Percentiles rank a stretch among this genome's conserved stretches.
phyloP scores from a whole-genome alignment of 2,888 invertebrate species.

The Miltochrista miniata region DNA sequence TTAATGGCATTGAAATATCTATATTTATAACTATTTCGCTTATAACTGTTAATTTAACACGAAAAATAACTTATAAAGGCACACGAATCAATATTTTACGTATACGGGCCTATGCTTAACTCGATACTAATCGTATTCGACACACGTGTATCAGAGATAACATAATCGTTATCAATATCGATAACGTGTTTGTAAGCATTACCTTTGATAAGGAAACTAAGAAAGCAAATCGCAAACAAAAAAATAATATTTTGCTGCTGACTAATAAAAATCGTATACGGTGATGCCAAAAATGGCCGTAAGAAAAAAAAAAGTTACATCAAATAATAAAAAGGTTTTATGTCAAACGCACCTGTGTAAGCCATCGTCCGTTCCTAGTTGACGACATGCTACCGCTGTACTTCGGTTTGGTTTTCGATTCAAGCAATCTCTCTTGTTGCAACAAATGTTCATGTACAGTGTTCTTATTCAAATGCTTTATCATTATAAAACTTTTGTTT shows the following conservation, averaged over 20 bases:
- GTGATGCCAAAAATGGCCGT: background rate
- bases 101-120: slow-evolving; percentile 3
- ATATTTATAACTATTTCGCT: slow-evolving; percentile 10
- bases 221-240: background rate
- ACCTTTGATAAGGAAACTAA: slow-evolving; percentile 4
- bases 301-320: background rate
- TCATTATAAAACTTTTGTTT: slow-evolving; percentile 48
- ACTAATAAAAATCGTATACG: background rate
- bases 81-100: background rate
- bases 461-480: slow-evolving; percentile 66
- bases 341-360: slow-evolving; percentile 59
- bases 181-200: slow-evolving; percentile 25
- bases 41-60: slow-evolving; percentile 12
- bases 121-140: slow-evolving; percentile 28
- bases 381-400: slow-evolving; percentile 54
- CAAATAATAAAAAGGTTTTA: slow-evolving; percentile 14
- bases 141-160: slow-evolving; percentile 24
- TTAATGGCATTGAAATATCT: slow-evolving; percentile 20
- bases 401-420: slow-evolving; percentile 53
- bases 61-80: background rate
- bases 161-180: slow-evolving; percentile 33
- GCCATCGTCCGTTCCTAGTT: slow-evolving; percentile 62
- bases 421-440: slow-evolving; percentile 55
- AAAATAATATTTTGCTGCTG: background rate
- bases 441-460: slow-evolving; percentile 67